These are phyloP conservation scores for Odontocolon sp. DNA, from an alignment of 2,888 invertebrate genomes.

Conservation along the genomic window DNA sequence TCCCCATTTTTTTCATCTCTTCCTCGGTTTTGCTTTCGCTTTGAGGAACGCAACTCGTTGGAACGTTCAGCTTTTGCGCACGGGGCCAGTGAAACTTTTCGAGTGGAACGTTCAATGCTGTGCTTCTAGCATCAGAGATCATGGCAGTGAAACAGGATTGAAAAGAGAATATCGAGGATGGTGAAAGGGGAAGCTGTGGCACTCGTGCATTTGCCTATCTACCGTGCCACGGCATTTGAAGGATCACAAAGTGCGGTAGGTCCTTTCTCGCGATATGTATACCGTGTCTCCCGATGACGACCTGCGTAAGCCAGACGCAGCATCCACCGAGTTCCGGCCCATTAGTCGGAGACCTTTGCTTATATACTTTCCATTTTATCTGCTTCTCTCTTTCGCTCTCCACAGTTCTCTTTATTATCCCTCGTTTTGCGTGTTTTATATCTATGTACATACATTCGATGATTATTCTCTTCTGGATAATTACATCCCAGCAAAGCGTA, in stretches of 20 bases:
- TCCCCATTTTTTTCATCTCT: conserved; percentile 13
- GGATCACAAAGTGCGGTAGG: conserved; percentile 16
- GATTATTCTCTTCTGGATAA: no score
- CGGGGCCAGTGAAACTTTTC: conserved; percentile 37
- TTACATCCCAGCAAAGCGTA: no score
- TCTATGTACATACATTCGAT: no score
- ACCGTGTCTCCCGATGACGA: not conserved
- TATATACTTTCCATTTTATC: not conserved
- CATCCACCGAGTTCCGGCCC: conserved; percentile 61
- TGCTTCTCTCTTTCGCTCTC: no score
- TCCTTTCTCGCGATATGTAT: conserved; percentile 8
- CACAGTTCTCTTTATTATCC: no score
- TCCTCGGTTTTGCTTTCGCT: conserved; percentile 36
- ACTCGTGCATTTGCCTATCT: conserved; percentile 9
- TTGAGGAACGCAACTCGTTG: conserved; percentile 43
- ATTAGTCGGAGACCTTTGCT: conserved; percentile 61
- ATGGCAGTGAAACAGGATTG: not conserved
- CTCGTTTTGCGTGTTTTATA: no score
- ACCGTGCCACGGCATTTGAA: not conserved
- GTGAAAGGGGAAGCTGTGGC: conserved; percentile 15
- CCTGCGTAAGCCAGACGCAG: not conserved
- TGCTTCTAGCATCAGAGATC: conserved; percentile 29
- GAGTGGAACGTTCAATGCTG: conserved; percentile 41
- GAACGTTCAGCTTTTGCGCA: conserved; percentile 35
- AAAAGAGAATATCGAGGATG: not conserved